A percentile compares a stretch with the other conserved stretches of the same genome.
Conservation (phyloP, 2,797 vertebrate genomes). For the Megalops cyprinoides region DNA sequence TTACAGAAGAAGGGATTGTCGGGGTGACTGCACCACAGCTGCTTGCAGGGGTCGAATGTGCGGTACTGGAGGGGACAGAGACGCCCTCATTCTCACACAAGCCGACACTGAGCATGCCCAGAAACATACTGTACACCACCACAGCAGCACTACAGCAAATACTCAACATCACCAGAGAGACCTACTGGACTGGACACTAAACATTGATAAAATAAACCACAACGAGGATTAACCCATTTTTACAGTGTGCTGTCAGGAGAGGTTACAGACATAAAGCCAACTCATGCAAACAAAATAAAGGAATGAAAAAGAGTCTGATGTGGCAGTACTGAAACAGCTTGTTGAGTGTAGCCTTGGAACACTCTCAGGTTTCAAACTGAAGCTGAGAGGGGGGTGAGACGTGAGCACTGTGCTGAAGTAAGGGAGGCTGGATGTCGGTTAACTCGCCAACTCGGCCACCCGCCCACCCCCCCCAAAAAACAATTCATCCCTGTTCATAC, state of each 20-base stretch:
- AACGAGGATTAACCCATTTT: constrained; percentile 39
- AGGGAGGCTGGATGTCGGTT: constrained; percentile 25
- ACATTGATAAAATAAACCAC: constrained; percentile 54
- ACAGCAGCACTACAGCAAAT: constrained; percentile 31
- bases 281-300: constrained; percentile 76
- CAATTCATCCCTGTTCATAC: constrained; percentile 48
- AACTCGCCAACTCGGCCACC: constrained; percentile 34
- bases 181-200: constrained; percentile 38
- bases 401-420: constrained; percentile 10
- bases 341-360: constrained; percentile 25
- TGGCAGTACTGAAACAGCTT: constrained; percentile 33
- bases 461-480: constrained; percentile 26
- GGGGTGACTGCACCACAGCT: constrained; percentile 97
- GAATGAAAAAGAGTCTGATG: constrained; percentile 50
- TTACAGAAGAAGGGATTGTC: constrained; percentile 99
- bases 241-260: constrained; percentile 57
- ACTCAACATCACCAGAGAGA: constrained; percentile 44
- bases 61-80: constrained; percentile 84
- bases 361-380: not conserved
- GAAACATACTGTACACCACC: not conserved
- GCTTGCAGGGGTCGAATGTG: constrained; percentile 95
- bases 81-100: constrained; percentile 40
- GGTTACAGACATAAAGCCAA: constrained; percentile 65
- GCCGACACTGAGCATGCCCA: constrained; percentile 16
- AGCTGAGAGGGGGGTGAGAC: constrained; percentile 41